Base-by-base conservation (phyloP, 2,888 invertebrate species). In the Macrosiphum euphorbiae region DNA sequence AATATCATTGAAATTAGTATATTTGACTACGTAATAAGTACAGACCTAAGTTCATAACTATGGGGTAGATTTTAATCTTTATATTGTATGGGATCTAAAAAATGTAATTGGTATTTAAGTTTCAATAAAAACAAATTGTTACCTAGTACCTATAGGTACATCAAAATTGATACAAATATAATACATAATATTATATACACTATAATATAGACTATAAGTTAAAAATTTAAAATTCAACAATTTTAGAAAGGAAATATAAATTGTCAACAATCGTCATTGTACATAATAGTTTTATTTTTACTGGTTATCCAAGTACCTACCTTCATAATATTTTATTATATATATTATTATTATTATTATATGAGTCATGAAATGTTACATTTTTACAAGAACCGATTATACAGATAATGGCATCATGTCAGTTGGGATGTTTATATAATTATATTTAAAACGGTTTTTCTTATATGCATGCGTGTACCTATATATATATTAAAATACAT, bases 321-420 rank as follows among this genome's bases (percentile, higher is more conserved):
- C 1, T 20, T 35, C 1, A 55, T 55, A 55, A 52, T 52, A 52
- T 52, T 52, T 13, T 16, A 20, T 52, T 3, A 84, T 5, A 24
- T 84, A 87, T 20, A 50, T 50, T 58, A 24, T 7, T 58, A 55
- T 20, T 26, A 26, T 55, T 24, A 50, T 87, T 35, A 47, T 35
- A 47, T 50, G 87, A 87, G 50, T 87, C 87, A 87, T 50, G 50
- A 52, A 87, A 87, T n/a, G 87, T 87, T 87, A 87, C 44, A 87
- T 87, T 50, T 87, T 52, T n/a, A 16, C n/a, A 50, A 8, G 50
- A 16, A n/a, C 35, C n/a, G 28, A 87, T 87, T 87, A 78, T 35
- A 50, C 20, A 87, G n/a, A 87, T 87, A n/a, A n/a, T 47, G 86
- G 28, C n/a, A 87, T 87, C 20, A 52, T 47, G 50, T 50, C 78